These are phyloP conservation scores for Acomys russatus DNA, from an alignment of 2,797 vertebrate species.

Conservation along the genomic window DNA sequence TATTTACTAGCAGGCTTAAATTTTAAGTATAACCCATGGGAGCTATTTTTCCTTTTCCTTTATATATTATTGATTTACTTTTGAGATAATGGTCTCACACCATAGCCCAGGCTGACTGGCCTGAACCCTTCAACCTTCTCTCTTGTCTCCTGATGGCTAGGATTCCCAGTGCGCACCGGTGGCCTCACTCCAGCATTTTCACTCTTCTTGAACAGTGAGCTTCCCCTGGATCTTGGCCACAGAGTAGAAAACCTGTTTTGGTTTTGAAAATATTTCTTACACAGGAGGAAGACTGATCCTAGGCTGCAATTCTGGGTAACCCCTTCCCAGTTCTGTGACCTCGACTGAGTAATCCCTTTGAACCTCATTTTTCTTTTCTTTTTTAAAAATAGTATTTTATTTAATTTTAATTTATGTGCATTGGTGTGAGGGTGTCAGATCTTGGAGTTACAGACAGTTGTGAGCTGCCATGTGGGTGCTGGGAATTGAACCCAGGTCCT, in stretches of 20 bases:
- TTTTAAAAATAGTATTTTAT: too few relatives aligned
- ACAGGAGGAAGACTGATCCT: background rate
- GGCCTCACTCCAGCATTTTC: background rate
- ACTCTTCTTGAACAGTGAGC: conserved; percentile 42
- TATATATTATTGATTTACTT: background rate
- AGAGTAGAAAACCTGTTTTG: background rate
- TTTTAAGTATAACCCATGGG: conserved; percentile 66
- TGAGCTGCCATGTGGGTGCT: too few relatives aligned
- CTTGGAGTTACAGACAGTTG: too few relatives aligned
- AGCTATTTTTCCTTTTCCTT: conserved; percentile 65
- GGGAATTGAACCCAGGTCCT: too few relatives aligned
- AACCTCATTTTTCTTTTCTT: background rate
- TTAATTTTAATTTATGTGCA: too few relatives aligned
- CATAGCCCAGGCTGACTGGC: background rate
- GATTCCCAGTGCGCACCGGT: background rate
- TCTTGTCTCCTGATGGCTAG: background rate
- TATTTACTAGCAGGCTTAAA: conserved; percentile 77
- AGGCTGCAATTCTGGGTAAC: background rate
- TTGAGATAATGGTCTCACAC: background rate
- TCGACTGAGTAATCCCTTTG: background rate
- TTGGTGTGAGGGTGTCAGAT: too few relatives aligned
- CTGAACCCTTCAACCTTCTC: background rate
- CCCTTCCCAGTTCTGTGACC: background rate
- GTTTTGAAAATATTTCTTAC: conserved; percentile 39
- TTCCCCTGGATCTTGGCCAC: background rate